Evolutionary conservation across 2,113 vertebrate species (phyloP), one percentile per base, ranked within the genome.

Genomic region (Semnornis frantzii): DNA sequence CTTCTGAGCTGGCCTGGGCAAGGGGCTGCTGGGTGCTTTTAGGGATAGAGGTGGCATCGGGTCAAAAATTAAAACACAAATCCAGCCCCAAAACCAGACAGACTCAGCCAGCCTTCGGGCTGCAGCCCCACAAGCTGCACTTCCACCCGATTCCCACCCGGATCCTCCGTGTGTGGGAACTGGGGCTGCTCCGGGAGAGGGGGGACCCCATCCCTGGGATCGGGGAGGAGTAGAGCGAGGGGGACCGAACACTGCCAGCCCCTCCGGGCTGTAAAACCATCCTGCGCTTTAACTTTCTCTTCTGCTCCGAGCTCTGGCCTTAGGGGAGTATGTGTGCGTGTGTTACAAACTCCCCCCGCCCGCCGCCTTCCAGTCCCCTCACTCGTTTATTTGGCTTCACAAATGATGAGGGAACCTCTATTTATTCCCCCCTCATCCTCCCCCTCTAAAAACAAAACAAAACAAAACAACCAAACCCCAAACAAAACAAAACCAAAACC

Each of bases 381-480:
- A 3, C 12, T 23, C 33, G 1, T 31, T 60, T 20, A 14, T 27
- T 8, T 2, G 54, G 9, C 17, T 65, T 25, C 65, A 34, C 73
- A 2, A 84, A 18, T 9, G 8, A 12, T 4, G 12, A 4, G 2
- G 42, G 13, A 9, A n/a, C 15, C 18, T 55, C 23, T 14, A 0
- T 1, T 21, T 52, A 52, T 52, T 10, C 17, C 1, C 2, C 3
- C 10, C 5, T 8, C 20, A 27, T 4, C 12, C 6, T 25, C 15
- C 65, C 25, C 12, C 37, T 37, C n/a, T n/a, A n/a, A n/a, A n/a
- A n/a, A n/a, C n/a, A n/a, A n/a, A n/a, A n/a, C n/a, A n/a, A n/a
- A n/a, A n/a, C n/a, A n/a, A n/a, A n/a, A n/a, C n/a, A n/a, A n/a
- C n/a, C n/a, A n/a, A n/a, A n/a, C n/a, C n/a, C n/a, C n/a, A n/a